Base-by-base conservation (phyloP, 2,797 vertebrate species). In the Taenioides sp. region DNA sequence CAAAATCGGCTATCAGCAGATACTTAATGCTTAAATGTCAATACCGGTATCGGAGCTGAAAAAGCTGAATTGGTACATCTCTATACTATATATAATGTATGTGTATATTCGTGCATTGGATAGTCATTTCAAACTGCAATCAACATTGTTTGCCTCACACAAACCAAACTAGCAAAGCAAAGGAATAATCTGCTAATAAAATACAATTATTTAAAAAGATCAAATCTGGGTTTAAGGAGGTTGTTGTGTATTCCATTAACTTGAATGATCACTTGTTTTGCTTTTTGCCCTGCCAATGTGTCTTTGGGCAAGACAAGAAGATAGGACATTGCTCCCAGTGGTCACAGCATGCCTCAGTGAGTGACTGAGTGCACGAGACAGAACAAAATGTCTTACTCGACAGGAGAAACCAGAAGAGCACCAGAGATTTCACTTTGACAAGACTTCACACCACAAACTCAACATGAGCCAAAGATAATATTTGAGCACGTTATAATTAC, bases 381-480 rank as follows among this genome's bases (percentile, higher is more conserved):
- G 14, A 66, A 50, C 18, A 66, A 66, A 66, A n/a, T 52, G 25
- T 18, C 65, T 52, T 66, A 14, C 43, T 11, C 7, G 37, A 64
- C 37, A 47, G 22, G 40, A 43, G 37, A n/a, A 54, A n/a, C 50
- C 27, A 54, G 47, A 52, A 52, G 31, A 66, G 4, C 65, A 66
- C 49, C 9, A 52, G 16, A 23, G 16, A 27, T 27, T 65, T 65
- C 40, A 65, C 40, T 49, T 27, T 27, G 22, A 49, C 22, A 65
- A 65, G 63, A 18, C 63, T 65, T 25, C 7, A 52, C 34, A 50
- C 10, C 1, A 31, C 65, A 31, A 31, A 52, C 68, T 74, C 58
- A 52, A 40, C 74, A 78, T 55, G 76, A 75, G 82, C 43, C 67
- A 9, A 11, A 66, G 14, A 49, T 31, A 59, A 65, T 74, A 82